Evolutionary conservation across 2,888 invertebrate species (phyloP).

Genomic region (Stegana nigrithorax): DNA sequence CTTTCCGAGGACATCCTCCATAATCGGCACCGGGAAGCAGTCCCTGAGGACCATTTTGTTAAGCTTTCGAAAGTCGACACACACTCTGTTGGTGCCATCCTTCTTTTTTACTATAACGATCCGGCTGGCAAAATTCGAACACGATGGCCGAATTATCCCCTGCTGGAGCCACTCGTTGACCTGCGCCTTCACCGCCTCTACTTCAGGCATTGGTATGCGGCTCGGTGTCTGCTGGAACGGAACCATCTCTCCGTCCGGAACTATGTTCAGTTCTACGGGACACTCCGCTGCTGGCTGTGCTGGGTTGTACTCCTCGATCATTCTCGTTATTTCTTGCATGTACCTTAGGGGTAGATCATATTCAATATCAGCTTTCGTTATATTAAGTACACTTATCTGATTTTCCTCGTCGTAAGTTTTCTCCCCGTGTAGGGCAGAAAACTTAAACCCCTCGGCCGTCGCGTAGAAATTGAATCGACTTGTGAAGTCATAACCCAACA

Average conservation of each 20-base stretch:
- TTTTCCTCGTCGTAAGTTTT: not conserved
- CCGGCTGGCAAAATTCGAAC: not conserved
- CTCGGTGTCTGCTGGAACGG: not conserved
- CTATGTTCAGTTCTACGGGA: not conserved
- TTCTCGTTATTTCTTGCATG: not conserved
- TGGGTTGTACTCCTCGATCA: no score
- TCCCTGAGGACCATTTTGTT: not conserved
- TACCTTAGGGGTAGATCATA: not conserved
- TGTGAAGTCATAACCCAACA: no score
- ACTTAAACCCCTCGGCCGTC: not conserved
- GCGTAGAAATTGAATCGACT: no score
- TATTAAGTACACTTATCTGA: no score
- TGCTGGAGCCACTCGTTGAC: not conserved
- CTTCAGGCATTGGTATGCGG: not conserved
- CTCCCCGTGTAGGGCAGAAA: not conserved
- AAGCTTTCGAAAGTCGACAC: not conserved
- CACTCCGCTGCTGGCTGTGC: not conserved
- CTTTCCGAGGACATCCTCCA: not conserved
- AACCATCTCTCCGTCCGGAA: not conserved
- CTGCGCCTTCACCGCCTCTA: not conserved
- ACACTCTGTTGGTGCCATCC: not conserved
- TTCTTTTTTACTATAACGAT: slow-evolving; percentile 2
- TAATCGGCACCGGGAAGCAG: not conserved
- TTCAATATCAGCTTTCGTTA: no score
- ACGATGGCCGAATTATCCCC: not conserved